Conservation (phyloP, 2,113 vertebrate species). For the Gallinago paraguaiae region DNA sequence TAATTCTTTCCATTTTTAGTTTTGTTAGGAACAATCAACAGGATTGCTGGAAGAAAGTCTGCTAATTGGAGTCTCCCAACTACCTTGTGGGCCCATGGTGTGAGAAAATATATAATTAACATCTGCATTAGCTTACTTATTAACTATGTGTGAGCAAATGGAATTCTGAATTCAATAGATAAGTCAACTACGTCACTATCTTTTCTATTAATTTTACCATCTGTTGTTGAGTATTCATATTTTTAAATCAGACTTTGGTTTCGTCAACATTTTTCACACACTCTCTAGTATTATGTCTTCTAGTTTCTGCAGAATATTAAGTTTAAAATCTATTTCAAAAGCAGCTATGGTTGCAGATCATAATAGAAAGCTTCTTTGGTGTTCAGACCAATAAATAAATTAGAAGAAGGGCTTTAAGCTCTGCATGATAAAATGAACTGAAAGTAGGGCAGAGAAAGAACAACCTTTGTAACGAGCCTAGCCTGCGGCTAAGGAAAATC, state of each 20-base stretch:
- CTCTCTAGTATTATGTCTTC: not conserved
- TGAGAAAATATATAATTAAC: not conserved
- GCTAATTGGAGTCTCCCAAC: not conserved
- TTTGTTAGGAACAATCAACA: not conserved
- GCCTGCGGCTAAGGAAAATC: constrained; percentile 65
- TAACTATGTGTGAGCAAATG: constrained; percentile 7
- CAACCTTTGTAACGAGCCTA: constrained; percentile 67
- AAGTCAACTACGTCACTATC: not conserved
- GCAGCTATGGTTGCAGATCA: constrained; percentile 41
- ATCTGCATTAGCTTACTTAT: constrained; percentile 14
- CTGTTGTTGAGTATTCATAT: not conserved
- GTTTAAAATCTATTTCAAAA: constrained; percentile 62
- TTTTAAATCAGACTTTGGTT: constrained; percentile 10
- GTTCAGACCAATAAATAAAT: constrained; percentile 75
- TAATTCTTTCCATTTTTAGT: not conserved
- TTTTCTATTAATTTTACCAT: constrained; percentile 28
- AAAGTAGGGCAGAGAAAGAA: constrained; percentile 69
- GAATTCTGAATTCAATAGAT: constrained; percentile 24
- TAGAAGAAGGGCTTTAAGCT: constrained; percentile 65
- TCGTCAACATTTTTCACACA: constrained; percentile 25
- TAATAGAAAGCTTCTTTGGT: constrained; percentile 66
- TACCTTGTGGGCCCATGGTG: not conserved
- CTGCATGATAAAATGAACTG: constrained; percentile 66
- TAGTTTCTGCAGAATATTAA: constrained; percentile 27
- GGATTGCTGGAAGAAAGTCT: not conserved